phyloP scores from a whole-genome alignment of 1,140 invertebrate genomes.

The Drosophila guanche region DNA sequence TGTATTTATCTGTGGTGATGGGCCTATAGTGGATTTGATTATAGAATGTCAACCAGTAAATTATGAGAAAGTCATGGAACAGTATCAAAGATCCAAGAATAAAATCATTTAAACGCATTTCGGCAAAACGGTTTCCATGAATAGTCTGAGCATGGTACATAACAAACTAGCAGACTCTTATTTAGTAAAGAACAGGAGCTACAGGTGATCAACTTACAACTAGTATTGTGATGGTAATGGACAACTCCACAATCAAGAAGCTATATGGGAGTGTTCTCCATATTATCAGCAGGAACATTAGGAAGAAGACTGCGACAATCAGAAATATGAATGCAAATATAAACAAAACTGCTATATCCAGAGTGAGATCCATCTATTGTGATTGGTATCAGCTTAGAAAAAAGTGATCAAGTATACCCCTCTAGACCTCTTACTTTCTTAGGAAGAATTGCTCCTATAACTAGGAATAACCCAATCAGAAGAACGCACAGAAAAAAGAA shows the following conservation, averaged over 20 bases:
- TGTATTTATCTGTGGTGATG: constrained; percentile 18
- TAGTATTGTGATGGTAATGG: constrained; percentile 34
- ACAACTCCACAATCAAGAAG: constrained; percentile 11
- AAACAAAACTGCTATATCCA: constrained; percentile 64
- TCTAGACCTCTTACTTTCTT: constrained; percentile 3
- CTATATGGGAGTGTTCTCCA: background rate
- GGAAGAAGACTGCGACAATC: constrained; percentile 34
- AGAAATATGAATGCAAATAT: constrained; percentile 58
- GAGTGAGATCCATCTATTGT: constrained; percentile 55
- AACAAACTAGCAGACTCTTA: constrained; percentile 41
- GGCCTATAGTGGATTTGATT: constrained; percentile 31
- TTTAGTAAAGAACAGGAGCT: background rate
- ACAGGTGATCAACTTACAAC: constrained; percentile 26
- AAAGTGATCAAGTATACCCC: no score
- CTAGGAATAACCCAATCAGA: constrained; percentile 9
- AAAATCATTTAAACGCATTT: constrained; percentile 63
- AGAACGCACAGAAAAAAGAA: constrained; percentile 16
- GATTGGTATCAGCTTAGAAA: background rate
- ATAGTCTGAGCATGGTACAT: constrained; percentile 72
- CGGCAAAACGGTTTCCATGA: constrained; percentile 57
- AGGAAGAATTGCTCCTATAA: constrained; percentile 36
- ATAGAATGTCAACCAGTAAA: constrained; percentile 69
- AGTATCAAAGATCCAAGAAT: constrained; percentile 58
- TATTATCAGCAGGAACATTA: constrained; percentile 18
- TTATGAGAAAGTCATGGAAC: constrained; percentile 67